Evolutionary conservation across 1,140 invertebrate species (phyloP), one percentile per base, ranked within the genome.

Genomic region (Arion vulgaris): DNA sequence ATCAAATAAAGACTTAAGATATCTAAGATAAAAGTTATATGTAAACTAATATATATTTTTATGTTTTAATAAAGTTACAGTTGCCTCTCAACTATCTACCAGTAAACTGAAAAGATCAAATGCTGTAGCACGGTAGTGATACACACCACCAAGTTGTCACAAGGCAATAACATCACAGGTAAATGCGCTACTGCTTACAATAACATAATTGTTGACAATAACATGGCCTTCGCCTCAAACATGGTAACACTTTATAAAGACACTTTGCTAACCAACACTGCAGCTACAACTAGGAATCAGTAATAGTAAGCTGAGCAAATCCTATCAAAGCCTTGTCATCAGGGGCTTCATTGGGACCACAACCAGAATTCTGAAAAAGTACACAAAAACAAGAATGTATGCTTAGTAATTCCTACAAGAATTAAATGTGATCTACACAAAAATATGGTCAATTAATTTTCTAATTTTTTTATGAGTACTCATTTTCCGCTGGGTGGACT

Each of bases 301-400:
- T 81, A 28, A 81, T 81, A 53, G 97, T 98, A 86, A 99, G 95
- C 93, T 99, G 97, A 91, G 98, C 98, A 94, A 96, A 99, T 88
- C 98, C 98, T 90, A 98, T 95, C 82, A 99, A 94, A 19, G 97
- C 96, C 87, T 97, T 97, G 91, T 99, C 98, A 93, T 99, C 98
- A 28, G 96, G 95, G 36, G 95, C 94, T 94, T 98, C 97, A 89
- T 95, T 96, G 36, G 94, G 94, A 83, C 95, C 95, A 86, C 95
- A 94, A 73, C 95, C 95, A 51, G 96, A 96, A 92, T 95, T 97
- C 96, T 97, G 93, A 1, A 23, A 57, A 80, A n/a, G 49, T 32
- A 69, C 32, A 73, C 2, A n/a, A 73, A 71, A 36, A 38, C 9
- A 71, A 71, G 11, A 36, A 13, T 69, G 34, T 11, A 36, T 49